Evolutionary conservation across 2,113 vertebrate genomes (phyloP), one percentile per base, ranked within the genome.

Genomic region (Taurulus bubalis): DNA sequence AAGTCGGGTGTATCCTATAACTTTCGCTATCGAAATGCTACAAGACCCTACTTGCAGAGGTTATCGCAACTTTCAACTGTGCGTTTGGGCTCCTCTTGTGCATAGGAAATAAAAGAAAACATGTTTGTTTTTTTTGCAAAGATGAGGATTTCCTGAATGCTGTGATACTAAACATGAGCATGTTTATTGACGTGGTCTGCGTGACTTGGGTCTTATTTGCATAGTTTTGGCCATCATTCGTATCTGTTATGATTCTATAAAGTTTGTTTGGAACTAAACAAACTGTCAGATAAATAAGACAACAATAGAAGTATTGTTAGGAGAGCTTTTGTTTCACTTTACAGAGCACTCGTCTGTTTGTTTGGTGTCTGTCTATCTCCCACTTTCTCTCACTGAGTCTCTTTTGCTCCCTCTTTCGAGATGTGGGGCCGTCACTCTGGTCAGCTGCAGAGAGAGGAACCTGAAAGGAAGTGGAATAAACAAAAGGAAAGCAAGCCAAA

Each of bases 401-500:
- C n/a, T 72, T 79, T 77, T 4, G 6, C 53, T 82, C 62, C 36
- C 64, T 66, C 51, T 71, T 65, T 75, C 4, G 7, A 56, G 71
- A 65, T 58, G 62, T 6, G 9, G 55, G 73, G 65, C 80, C 59
- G 26, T 67, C 51, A 8, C 59, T 73, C 56, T 80, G 80, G 86
- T 94, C 91, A 89, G 90, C 92, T 94, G 91, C 87, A 85, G 84
- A 49, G 84, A 77, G 79, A 88, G 34, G 77, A 74, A 80, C 75
- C 85, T 86, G 80, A 91, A 85, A 92, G 83, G 91, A 93, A 94
- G 89, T 59, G 59, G 71, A 56, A 70, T 75, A 83, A 92, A 92
- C 84, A 91, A 93, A 91, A 89, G 81, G 58, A 89, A 73, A 85
- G 77, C 71, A 71, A 85, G 85, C 53, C 80, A 87, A 89, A 90